These are phyloP conservation scores for Papilio polyxenes DNA, from an alignment of 1,140 invertebrate genomes.

Conservation along the genomic window DNA sequence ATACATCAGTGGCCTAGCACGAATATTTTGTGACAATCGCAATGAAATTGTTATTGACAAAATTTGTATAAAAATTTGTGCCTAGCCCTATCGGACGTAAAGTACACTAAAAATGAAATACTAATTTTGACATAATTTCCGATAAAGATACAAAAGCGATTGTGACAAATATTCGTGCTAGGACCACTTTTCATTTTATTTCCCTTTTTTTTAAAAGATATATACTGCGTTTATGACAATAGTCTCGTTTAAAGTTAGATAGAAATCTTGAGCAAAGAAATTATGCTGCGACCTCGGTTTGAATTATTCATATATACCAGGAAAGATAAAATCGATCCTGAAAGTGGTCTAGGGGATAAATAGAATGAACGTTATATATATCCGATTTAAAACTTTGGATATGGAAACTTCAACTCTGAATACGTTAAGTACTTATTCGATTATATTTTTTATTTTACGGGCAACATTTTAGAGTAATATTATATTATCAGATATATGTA, in stretches of 20 bases:
- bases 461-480: too few species aligned
- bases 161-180: too few species aligned
- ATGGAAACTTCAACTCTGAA: not conserved
- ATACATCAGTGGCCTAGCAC: too few species aligned
- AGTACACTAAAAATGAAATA: too few species aligned
- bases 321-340: constrained; percentile 22
- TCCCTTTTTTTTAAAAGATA: not conserved
- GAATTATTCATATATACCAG: constrained; percentile 17
- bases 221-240: not conserved
- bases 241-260: constrained; percentile 20
- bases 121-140: too few species aligned
- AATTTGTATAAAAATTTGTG: too few species aligned
- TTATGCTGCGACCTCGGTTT: constrained; percentile 22
- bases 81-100: too few species aligned
- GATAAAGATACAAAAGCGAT: too few species aligned
- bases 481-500: too few species aligned
- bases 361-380: not conserved
- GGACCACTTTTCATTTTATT: not conserved
- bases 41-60: too few species aligned
- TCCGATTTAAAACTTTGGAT: constrained; percentile 19
- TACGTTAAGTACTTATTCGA: not conserved
- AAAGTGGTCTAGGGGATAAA: constrained; percentile 18
- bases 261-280: constrained; percentile 22
- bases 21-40: too few species aligned
- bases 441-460: too few species aligned